Conservation (phyloP, 2,888 invertebrate genomes). For the Galerucella pusilla region DNA sequence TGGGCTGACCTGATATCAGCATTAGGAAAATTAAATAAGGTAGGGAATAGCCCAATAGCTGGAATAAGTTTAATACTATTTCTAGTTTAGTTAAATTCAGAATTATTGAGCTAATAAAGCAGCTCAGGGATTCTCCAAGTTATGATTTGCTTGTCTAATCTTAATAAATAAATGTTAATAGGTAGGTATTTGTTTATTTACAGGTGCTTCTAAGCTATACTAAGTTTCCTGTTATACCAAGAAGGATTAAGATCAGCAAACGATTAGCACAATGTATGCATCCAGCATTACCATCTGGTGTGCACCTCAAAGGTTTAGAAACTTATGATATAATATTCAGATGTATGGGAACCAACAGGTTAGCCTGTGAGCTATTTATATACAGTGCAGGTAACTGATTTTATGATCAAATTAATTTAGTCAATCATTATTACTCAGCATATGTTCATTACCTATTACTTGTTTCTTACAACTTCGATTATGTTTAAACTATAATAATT, state of each 20-base stretch:
- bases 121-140: too few relatives aligned
- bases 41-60: constrained; percentile 58
- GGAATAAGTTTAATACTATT: not conserved
- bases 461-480: too few relatives aligned
- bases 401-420: not conserved
- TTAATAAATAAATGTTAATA: too few relatives aligned
- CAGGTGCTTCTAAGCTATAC: constrained; percentile 82
- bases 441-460: too few relatives aligned
- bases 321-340: constrained; percentile 92
- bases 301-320: constrained; percentile 90
- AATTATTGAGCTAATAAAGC: too few relatives aligned
- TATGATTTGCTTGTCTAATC: too few relatives aligned
- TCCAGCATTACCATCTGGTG: constrained; percentile 90
- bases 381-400: constrained; percentile 74
- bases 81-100: too few relatives aligned
- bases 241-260: constrained; percentile 88
- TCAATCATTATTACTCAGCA: too few relatives aligned
- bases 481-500: too few relatives aligned
- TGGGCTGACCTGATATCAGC: constrained; percentile 95
- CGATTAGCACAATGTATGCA: constrained; percentile 94
- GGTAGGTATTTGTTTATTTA: constrained; percentile 43
- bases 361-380: constrained; percentile 85
- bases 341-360: constrained; percentile 83
- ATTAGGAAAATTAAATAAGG: constrained; percentile 89
- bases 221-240: constrained; percentile 87